Evolutionary conservation across 2,113 vertebrate species (phyloP), one percentile per base, ranked within the genome.

Genomic region (Syngnathus typhle): DNA sequence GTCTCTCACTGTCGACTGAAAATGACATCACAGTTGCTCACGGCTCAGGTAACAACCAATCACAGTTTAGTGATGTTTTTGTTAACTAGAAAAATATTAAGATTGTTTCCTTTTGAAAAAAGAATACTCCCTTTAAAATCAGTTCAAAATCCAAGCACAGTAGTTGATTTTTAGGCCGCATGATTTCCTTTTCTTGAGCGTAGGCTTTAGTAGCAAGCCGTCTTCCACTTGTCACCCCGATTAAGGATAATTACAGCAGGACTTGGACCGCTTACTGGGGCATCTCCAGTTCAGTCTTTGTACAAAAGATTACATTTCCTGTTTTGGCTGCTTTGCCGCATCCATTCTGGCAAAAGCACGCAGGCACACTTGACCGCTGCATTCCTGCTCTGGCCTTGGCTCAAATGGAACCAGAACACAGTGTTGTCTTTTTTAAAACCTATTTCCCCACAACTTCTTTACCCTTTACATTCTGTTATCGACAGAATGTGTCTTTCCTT

Each of bases 271-370:
- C 59, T 41, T 60, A 82, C 78, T 78, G 85, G 56, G 59, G 73
- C 79, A 84, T 82, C 67, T 78, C 60, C 72, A 73, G 77, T 84
- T 79, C 68, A 56, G 72, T 72, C 73, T 67, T 21, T 39, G 62
- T 49, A 23, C 18, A 23, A 49, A 74, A 72, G 71, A 65, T 70
- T 51, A 66, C 54, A 73, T 59, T 78, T 80, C 66, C 61, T 80
- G 80, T 72, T 83, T 79, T 82, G 64, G 82, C 75, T 73, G 23
- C 54, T 27, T 27, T 2, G 54, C 9, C 44, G 60, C 41, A 69
- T 60, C 37, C 37, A 39, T 56, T 56, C 71, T 55, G 32, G 49
- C 36, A 27, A 38, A 69, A 69, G 19, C 71, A 69, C 58, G 43
- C 7, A 41, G 49, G 63, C 59, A n/a, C 43, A 73, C 41, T 15